Conservation (phyloP, 2,797 vertebrate species). For the Lithobates pipiens region DNA sequence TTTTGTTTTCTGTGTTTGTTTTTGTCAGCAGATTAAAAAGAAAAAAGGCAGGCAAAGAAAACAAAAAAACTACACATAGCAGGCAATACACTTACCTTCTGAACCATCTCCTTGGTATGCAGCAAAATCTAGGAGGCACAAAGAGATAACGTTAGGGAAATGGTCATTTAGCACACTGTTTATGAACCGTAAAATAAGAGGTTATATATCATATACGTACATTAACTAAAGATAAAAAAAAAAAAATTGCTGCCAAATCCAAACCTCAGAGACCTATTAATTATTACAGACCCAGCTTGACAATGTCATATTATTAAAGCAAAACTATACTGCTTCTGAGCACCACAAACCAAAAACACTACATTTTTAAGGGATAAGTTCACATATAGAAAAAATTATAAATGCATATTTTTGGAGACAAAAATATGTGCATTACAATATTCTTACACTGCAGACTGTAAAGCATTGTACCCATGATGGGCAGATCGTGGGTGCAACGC, state of each 20-base stretch:
- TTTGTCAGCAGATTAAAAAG: conserved; percentile 53
- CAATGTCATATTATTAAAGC: too few relatives aligned
- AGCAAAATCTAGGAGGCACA: conserved; percentile 88
- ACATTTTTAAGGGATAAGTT: too few relatives aligned
- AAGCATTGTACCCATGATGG: too few relatives aligned
- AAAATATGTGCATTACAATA: too few relatives aligned
- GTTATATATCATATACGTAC: not conserved
- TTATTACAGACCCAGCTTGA: too few relatives aligned
- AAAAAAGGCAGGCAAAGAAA: conserved; percentile 64
- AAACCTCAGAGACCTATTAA: too few relatives aligned
- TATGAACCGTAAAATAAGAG: not conserved
- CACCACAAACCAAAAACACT: too few relatives aligned
- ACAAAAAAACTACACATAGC: not conserved
- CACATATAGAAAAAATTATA: too few relatives aligned
- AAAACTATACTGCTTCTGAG: too few relatives aligned
- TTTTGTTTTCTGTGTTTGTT: conserved; percentile 65
- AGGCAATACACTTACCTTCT: conserved; percentile 84
- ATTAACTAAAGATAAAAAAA: not conserved
- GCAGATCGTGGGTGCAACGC: too few relatives aligned
- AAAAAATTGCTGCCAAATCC: not conserved
- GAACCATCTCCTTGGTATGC: conserved; percentile 98
- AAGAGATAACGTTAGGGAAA: conserved; percentile 51
- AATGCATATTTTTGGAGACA: too few relatives aligned
- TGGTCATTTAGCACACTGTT: not conserved
- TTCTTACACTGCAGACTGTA: too few relatives aligned